Evolutionary conservation across 2,888 invertebrate species (phyloP).

Genomic region (Polyommatus icarus): DNA sequence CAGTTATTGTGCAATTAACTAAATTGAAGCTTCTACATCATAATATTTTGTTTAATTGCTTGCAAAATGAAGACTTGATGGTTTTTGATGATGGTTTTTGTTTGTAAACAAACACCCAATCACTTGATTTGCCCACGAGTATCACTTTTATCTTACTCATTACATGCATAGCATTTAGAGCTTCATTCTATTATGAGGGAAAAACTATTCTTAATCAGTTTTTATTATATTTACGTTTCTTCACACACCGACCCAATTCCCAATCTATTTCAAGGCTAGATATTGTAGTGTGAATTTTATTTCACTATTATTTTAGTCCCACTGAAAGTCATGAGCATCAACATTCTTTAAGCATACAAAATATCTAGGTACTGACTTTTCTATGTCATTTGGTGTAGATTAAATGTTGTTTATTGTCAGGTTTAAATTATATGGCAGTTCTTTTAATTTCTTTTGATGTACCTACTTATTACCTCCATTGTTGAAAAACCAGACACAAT

Average conservation of each 20-base stretch:
- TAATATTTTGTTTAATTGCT: background rate
- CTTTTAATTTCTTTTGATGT: no score
- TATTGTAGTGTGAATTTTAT: conserved; percentile 35
- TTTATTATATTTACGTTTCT: conserved; percentile 4
- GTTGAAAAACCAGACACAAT: no score
- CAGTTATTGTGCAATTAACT: background rate
- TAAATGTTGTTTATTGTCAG: background rate
- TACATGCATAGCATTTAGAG: background rate
- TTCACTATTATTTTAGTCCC: background rate
- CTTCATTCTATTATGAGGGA: background rate
- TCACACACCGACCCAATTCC: conserved; percentile 46
- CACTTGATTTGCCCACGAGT: background rate
- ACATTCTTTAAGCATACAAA: background rate
- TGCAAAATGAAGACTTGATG: background rate
- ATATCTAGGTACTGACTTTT: background rate
- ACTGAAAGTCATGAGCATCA: background rate
- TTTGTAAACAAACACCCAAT: conserved; percentile 45
- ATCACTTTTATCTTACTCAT: conserved; percentile 9
- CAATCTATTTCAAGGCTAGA: conserved; percentile 57
- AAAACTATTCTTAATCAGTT: background rate
- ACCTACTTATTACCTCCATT: no score
- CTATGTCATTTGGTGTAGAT: background rate
- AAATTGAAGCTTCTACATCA: background rate
- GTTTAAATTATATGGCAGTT: background rate
- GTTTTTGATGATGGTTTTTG: conserved; percentile 41